A percentile compares a stretch with the other conserved stretches of the same genome.
Conservation (phyloP, 2,113 vertebrate species). For the Oxyruncus cristatus region DNA sequence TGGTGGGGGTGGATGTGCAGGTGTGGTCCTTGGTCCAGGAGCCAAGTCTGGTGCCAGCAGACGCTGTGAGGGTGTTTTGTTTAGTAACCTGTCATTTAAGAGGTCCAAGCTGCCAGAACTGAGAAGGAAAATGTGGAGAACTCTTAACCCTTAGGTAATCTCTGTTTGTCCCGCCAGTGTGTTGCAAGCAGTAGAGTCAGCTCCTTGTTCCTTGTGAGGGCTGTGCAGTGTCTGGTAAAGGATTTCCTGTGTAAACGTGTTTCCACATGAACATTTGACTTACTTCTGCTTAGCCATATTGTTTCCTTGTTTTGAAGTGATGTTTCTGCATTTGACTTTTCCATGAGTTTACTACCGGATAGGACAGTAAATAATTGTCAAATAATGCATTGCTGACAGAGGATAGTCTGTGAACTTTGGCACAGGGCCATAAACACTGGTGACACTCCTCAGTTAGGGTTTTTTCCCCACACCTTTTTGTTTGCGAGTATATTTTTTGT, state of each 20-base stretch:
- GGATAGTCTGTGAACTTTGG: background rate
- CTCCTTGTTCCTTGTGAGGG: background rate
- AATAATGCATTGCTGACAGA: background rate
- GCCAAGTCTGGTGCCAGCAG: background rate
- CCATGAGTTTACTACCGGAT: background rate
- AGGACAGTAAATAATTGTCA: background rate
- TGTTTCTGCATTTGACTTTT: background rate
- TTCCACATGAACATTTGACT: background rate
- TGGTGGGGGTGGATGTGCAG: no score
- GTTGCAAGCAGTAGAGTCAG: accelerated
- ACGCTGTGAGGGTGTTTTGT: accelerated
- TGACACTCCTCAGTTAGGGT: accelerated
- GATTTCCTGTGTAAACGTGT: background rate
- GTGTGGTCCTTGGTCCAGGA: background rate
- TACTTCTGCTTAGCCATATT: background rate
- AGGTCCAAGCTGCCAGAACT: accelerated
- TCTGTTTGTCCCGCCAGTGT: background rate
- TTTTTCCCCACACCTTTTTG: background rate
- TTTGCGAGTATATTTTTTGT: background rate
- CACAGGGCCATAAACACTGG: background rate
- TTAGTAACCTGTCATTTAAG: background rate
- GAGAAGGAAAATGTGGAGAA: background rate
- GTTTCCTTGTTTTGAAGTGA: background rate
- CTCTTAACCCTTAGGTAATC: background rate
- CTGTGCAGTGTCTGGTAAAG: background rate